Percentiles rank a stretch among this genome's conserved stretches.
Evolutionary conservation across 2,888 invertebrate genomes (phyloP).

Genomic region (Acronicta alni): DNA sequence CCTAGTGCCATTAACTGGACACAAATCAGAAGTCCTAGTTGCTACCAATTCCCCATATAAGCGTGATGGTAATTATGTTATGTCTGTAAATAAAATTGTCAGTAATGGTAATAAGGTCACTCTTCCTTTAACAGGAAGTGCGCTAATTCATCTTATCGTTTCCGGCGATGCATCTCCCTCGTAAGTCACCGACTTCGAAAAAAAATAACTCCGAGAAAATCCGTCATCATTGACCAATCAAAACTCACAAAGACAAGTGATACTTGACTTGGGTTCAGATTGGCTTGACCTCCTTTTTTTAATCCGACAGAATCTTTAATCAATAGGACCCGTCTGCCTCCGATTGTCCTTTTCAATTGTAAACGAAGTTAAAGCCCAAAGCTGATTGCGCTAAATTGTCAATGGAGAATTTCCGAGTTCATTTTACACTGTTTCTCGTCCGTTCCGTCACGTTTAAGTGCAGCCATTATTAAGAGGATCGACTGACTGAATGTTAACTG

Average conservation of each 20-base stretch:
- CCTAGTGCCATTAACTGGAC: no score
- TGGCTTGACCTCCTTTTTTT: constrained; percentile 40
- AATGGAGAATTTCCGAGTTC: constrained; percentile 25
- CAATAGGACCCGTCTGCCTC: constrained; percentile 38
- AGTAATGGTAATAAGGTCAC: no score
- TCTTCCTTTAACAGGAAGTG: no score
- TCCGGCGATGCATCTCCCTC: no score
- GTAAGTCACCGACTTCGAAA: neutral
- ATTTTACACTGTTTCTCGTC: constrained; percentile 27
- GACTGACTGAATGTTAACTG: neutral
- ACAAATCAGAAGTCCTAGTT: no score
- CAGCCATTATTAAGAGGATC: constrained; percentile 17
- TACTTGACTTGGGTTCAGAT: constrained; percentile 30
- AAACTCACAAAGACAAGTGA: constrained; percentile 9
- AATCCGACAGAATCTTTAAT: constrained; percentile 39
- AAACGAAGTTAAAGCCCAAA: constrained; percentile 47
- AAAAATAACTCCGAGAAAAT: neutral
- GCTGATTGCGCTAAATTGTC: constrained; percentile 49
- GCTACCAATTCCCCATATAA: no score
- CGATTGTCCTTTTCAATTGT: constrained; percentile 44
- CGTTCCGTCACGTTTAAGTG: constrained; percentile 11
- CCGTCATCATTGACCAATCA: constrained; percentile 1
- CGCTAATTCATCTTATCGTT: no score
- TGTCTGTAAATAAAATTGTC: no score
- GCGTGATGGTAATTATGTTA: no score